phyloP scores from a whole-genome alignment of 1,140 invertebrate genomes.

The Lasioglossum baleicum region DNA sequence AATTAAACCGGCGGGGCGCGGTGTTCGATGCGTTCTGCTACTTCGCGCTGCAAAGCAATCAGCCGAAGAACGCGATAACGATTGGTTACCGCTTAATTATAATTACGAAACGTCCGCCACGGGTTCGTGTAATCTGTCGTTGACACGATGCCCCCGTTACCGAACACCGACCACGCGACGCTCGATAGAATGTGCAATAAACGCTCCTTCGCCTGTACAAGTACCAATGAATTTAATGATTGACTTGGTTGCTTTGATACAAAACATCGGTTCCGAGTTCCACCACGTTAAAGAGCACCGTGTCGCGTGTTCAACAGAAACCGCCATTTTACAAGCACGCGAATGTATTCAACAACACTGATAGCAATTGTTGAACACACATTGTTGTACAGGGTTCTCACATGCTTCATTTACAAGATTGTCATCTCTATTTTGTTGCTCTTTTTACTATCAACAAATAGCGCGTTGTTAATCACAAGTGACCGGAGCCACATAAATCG shows the following conservation, averaged over 20 bases:
- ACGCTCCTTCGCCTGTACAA: not conserved
- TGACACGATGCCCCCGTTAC: not conserved
- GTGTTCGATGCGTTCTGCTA: conserved; percentile 12
- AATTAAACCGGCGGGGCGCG: conserved; percentile 21
- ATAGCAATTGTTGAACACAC: too few species aligned
- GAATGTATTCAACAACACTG: too few species aligned
- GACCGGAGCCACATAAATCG: too few species aligned
- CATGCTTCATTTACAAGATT: too few species aligned
- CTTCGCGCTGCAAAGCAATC: not conserved
- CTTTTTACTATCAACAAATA: too few species aligned
- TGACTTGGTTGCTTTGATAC: not conserved
- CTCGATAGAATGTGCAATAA: not conserved
- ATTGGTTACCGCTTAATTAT: conserved; percentile 22
- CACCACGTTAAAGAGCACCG: not conserved
- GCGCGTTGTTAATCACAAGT: too few species aligned
- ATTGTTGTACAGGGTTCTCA: too few species aligned
- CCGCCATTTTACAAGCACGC: too few species aligned
- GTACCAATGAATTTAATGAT: not conserved
- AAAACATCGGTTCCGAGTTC: not conserved
- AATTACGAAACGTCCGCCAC: conserved; percentile 7
- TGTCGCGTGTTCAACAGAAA: too few species aligned
- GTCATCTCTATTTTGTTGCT: too few species aligned
- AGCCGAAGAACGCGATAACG: conserved; percentile 6
- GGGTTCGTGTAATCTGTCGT: conserved; percentile 22
- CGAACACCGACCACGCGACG: too few species aligned